These are phyloP conservation scores for Phoenicopterus ruber DNA, from an alignment of 2,113 vertebrate genomes.

Conservation along the genomic window DNA sequence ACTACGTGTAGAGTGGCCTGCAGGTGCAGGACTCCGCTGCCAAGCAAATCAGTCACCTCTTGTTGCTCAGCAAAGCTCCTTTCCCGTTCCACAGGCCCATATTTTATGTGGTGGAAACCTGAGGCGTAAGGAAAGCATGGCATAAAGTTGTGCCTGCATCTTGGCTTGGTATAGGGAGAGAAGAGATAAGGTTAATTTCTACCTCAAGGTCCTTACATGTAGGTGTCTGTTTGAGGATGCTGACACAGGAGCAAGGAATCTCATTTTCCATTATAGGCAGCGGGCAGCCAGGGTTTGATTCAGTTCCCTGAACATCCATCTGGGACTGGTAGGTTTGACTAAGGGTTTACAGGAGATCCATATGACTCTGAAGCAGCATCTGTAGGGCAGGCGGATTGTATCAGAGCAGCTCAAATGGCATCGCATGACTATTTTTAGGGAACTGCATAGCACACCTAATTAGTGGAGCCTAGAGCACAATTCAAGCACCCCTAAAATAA, in stretches of 20 bases:
- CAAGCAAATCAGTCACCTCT: background rate
- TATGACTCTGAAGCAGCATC: background rate
- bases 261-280: background rate
- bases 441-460: background rate
- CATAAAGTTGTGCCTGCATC: background rate
- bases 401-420: background rate
- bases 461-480: background rate
- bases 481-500: background rate
- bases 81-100: background rate
- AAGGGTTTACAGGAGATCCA: background rate
- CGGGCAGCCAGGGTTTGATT: background rate
- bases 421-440: background rate
- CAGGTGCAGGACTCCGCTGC: background rate
- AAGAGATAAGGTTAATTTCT: background rate
- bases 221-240: background rate
- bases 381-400: background rate
- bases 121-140: fast-evolving
- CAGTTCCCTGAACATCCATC: background rate
- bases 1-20: background rate
- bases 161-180: background rate
- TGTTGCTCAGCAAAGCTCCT: background rate
- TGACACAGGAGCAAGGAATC: background rate
- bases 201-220: fast-evolving
- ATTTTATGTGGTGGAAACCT: background rate
- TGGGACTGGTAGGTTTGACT: background rate